Percentiles rank a stretch among this genome's conserved stretches.
Evolutionary conservation across 1,140 invertebrate genomes (phyloP).

Genomic region (Drosophila elegans): DNA sequence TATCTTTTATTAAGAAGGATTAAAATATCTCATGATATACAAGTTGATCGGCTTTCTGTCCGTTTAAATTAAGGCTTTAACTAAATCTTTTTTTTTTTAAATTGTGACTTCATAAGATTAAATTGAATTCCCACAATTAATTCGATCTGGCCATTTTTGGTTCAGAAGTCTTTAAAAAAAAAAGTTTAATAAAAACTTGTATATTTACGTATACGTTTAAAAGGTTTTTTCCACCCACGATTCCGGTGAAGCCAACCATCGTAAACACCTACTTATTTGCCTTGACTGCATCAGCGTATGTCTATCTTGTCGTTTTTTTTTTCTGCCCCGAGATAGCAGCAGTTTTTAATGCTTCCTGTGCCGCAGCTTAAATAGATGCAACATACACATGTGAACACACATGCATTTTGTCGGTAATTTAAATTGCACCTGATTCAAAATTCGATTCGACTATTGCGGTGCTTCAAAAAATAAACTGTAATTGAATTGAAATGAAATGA

Average conservation of each 20-base stretch:
- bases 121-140: no score
- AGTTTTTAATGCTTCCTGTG: constrained; percentile 74
- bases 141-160: no score
- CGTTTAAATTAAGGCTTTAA: no score
- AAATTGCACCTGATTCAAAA: constrained; percentile 44
- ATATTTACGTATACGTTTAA: constrained; percentile 21
- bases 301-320: constrained; percentile 54
- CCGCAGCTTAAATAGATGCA: constrained; percentile 56
- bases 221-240: constrained; percentile 20
- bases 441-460: neutral
- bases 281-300: neutral
- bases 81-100: no score
- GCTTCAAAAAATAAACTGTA: constrained; percentile 58
- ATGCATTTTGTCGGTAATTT: constrained; percentile 58
- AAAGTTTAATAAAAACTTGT: no score
- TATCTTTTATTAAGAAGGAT: no score
- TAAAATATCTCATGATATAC: no score
- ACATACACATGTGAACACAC: constrained; percentile 17
- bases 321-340: constrained; percentile 59
- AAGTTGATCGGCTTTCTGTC: no score
- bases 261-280: neutral
- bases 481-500: constrained; percentile 70
- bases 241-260: constrained; percentile 6
- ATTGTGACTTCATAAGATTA: no score
- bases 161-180: no score